These are phyloP conservation scores for Gnathonemus longibarbis DNA, from an alignment of 2,113 vertebrate species.

Conservation along the genomic window DNA sequence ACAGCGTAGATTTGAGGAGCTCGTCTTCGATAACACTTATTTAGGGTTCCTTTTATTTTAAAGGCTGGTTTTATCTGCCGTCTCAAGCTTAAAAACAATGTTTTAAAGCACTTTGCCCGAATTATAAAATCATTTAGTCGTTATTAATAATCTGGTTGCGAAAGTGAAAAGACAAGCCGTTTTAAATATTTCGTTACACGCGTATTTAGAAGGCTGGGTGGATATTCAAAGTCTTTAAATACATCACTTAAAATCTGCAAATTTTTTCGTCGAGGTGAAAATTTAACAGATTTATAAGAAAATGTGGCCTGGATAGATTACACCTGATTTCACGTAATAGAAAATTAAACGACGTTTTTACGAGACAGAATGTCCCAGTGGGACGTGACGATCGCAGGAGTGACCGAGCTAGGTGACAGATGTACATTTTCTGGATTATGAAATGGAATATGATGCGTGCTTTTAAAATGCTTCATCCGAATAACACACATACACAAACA, in stretches of 20 bases:
- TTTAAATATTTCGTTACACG: neutral
- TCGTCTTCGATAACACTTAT: neutral
- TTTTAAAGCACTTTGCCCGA: neutral
- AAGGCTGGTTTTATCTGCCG: neutral
- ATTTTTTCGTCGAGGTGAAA: neutral
- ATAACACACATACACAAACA: neutral
- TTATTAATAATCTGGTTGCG: neutral
- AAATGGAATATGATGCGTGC: neutral
- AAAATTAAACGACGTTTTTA: neutral
- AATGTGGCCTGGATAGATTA: neutral
- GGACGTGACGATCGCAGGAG: neutral
- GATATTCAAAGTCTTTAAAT: neutral
- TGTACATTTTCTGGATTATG: neutral
- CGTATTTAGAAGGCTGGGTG: neutral
- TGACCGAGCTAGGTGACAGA: neutral
- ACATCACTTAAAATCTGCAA: neutral
- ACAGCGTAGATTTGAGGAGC: neutral
- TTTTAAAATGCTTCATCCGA: neutral
- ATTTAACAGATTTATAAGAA: neutral
- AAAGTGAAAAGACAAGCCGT: neutral
- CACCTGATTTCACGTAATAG: conserved; percentile 6
- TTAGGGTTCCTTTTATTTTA: neutral
- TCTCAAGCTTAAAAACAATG: neutral
- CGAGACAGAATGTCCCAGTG: conserved; percentile 7
- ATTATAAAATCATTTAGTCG: neutral